Base-by-base conservation (phyloP, 2,888 invertebrate species). In the Plagiodera versicolora region DNA sequence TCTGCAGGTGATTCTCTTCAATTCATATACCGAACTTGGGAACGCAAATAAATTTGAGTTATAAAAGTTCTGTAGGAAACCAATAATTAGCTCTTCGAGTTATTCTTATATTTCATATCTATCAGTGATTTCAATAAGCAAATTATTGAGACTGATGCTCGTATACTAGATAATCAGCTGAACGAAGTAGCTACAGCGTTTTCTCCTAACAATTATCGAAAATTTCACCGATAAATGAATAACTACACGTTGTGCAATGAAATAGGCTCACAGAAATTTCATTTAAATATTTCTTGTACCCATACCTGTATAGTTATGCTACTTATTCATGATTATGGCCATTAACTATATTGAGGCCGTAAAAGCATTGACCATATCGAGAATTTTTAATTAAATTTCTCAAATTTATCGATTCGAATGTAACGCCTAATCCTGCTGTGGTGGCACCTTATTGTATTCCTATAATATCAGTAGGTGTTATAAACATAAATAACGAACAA, bases 401-500 rank as follows among this genome's bases (percentile, higher is more conserved):
- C 14, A 20, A 53, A 53, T 44, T 44, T 44, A 53, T 53, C 44
- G 53, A 53, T 53, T 53, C 14, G 16, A 17, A 53, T 44, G 24
- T 20, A 53, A 53, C 16, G 24, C 17, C 45, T 53, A 53, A 53
- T 53, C 53, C 44, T 30, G 10, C 24, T 18, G 20, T 44, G 44
- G 28, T 45, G 44, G 53, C 53, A 44, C 14, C 35, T 53, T 45
- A 53, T 53, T 17, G 53, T 44, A 53, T 44, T 53, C 24, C 39
- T 20, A 52, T 35, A 32, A 24, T 24, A 44, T 53, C 53, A 53
- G 53, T 45, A 53, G 53, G 45, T 53, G 44, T 53, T 53, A 53
- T 53, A 28, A 53, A 53, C 20, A 28, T 44, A 28, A 44, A 24
- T 53, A 45, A 44, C 35, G 28, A 24, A 53, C 53, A 53, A 53